Percentiles rank a stretch among this genome's conserved stretches.
These are phyloP conservation scores for Lacerta bilineata DNA, from an alignment of 2,797 vertebrate species.

Conservation along the genomic window DNA sequence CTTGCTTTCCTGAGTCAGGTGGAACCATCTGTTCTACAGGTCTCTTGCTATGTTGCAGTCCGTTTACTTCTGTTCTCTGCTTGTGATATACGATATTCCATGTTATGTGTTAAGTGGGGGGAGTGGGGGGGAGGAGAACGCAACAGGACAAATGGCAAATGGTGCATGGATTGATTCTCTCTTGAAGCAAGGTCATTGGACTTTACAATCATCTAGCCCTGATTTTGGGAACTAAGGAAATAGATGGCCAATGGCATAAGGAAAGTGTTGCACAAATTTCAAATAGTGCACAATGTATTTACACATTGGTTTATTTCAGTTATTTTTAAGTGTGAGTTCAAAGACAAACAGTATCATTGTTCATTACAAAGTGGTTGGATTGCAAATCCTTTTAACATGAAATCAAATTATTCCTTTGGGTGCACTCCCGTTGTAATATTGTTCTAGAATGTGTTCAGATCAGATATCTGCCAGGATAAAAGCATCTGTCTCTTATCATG, in stretches of 20 bases:
- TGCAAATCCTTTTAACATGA: slow-evolving; percentile 33
- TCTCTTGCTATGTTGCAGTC: neutral
- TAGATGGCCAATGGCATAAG: neutral
- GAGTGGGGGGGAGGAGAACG: too few relatives aligned
- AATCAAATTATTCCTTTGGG: slow-evolving; percentile 37
- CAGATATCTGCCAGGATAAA: slow-evolving; percentile 62
- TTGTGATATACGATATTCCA: neutral
- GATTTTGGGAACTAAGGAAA: neutral
- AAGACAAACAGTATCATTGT: neutral
- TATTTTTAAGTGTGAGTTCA: slow-evolving; percentile 13
- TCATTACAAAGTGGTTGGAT: neutral
- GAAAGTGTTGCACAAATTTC: neutral
- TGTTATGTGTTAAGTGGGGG: neutral
- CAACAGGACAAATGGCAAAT: neutral
- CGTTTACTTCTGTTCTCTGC: neutral
- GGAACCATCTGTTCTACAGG: neutral
- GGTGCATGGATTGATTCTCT: neutral
- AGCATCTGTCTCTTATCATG: slow-evolving; percentile 84
- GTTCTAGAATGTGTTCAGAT: slow-evolving; percentile 71
- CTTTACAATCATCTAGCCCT: neutral
- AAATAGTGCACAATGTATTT: neutral
- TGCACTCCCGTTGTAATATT: slow-evolving; percentile 58
- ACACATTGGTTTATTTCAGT: slow-evolving; percentile 9
- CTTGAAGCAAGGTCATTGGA: neutral
- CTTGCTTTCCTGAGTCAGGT: slow-evolving; percentile 1